These are phyloP conservation scores for Phalacrocorax brasilianus DNA, from an alignment of 2,113 vertebrate species.

Conservation along the genomic window DNA sequence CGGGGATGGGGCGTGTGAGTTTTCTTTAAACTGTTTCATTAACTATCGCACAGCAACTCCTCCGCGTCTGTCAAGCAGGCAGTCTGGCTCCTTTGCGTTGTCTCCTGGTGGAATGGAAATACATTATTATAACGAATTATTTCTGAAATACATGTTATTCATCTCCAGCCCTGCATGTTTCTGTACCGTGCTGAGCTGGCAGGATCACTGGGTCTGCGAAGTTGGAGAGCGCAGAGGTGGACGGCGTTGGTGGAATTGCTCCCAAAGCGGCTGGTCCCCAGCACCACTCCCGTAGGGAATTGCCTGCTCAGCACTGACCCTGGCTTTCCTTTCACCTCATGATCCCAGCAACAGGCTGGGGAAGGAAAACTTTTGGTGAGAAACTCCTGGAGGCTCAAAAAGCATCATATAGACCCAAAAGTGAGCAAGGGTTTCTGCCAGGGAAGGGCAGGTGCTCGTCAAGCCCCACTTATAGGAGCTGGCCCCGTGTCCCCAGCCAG, in stretches of 20 bases:
- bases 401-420: background rate
- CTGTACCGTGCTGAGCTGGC: background rate
- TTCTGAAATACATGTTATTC: background rate
- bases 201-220: rapidly evolving
- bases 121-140: background rate
- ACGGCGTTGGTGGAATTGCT: rapidly evolving
- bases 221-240: background rate
- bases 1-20: background rate
- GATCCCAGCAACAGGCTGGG: background rate
- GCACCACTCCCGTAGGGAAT: rapidly evolving
- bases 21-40: background rate
- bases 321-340: background rate
- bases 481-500: background rate
- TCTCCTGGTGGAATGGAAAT: background rate
- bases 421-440: background rate
- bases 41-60: background rate
- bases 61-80: background rate
- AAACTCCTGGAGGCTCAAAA: background rate
- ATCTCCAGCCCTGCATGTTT: background rate
- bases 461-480: background rate
- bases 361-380: background rate
- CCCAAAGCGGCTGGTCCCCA: background rate
- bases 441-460: background rate
- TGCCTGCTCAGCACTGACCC: background rate
- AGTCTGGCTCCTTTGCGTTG: background rate